These are phyloP conservation scores for Megalurothrips usitatus DNA, from an alignment of 2,888 invertebrate genomes.

Conservation along the genomic window DNA sequence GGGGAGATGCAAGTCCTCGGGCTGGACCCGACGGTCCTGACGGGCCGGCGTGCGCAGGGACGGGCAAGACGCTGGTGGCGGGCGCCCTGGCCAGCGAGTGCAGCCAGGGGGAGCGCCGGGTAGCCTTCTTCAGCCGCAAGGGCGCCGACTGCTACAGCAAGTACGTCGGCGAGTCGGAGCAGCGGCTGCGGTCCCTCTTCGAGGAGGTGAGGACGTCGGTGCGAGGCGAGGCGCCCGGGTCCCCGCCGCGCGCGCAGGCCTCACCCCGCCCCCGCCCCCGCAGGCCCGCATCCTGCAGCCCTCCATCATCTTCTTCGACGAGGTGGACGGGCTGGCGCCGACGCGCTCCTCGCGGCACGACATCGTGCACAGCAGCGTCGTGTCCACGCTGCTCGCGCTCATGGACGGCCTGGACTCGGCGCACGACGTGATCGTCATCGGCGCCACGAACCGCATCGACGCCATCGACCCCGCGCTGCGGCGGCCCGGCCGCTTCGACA, in stretches of 20 bases:
- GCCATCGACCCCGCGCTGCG: slow-evolving; percentile 55
- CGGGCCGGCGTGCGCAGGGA: neutral
- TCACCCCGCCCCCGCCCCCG: neutral
- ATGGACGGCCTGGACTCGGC: slow-evolving; percentile 56
- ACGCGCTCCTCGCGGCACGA: slow-evolving; percentile 55
- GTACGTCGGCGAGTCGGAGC: slow-evolving; percentile 57
- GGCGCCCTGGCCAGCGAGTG: slow-evolving; percentile 55
- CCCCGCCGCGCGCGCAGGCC: too few species aligned
- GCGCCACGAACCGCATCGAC: slow-evolving; percentile 55
- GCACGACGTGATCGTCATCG: slow-evolving; percentile 53
- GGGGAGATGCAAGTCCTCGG: too few species aligned
- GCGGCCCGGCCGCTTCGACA: slow-evolving; percentile 55
- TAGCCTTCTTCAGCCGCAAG: slow-evolving; percentile 56
- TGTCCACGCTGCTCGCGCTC: slow-evolving; percentile 53
- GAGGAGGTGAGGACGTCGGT: neutral
- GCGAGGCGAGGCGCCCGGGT: too few species aligned
- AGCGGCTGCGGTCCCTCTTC: slow-evolving; percentile 28
- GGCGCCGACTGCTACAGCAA: slow-evolving; percentile 56
- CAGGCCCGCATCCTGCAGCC: slow-evolving; percentile 40
- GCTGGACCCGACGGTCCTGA: neutral
- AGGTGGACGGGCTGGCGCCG: slow-evolving; percentile 57
- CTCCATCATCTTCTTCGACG: slow-evolving; percentile 57
- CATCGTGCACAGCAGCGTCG: slow-evolving; percentile 55
- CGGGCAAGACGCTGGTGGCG: slow-evolving; percentile 51
- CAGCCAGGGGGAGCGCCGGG: slow-evolving; percentile 44